These are phyloP conservation scores for Taeniopygia guttata DNA, from an alignment of 2,797 vertebrate genomes.

Conservation along the genomic window DNA sequence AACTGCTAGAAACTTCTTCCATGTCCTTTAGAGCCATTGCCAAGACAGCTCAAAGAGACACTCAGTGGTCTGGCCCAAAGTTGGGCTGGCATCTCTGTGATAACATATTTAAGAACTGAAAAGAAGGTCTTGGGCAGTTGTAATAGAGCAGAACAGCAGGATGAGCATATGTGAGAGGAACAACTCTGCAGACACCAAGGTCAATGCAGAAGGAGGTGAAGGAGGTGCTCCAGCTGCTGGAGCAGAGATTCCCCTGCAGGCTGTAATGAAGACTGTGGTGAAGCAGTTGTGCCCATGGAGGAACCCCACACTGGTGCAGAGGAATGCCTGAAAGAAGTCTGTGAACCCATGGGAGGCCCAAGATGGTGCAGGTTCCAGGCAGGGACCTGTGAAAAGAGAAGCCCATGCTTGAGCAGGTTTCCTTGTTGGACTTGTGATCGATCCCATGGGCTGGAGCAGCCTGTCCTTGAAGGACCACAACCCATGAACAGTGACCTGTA, in stretches of 20 bases:
- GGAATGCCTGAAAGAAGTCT: not conserved
- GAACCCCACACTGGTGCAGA: rapidly evolving
- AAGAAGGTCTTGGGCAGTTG: no score
- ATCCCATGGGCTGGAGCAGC: not conserved
- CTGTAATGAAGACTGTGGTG: rapidly evolving
- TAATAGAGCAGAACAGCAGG: not conserved
- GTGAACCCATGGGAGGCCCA: rapidly evolving
- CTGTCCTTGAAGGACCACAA: not conserved
- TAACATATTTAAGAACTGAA: not conserved
- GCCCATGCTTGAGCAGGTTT: not conserved
- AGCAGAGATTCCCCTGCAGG: not conserved
- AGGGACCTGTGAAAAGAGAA: not conserved
- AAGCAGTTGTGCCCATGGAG: rapidly evolving
- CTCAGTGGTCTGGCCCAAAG: not conserved
- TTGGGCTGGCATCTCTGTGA: not conserved
- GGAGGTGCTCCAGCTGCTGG: not conserved
- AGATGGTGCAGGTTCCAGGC: not conserved
- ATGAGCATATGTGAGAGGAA: not conserved
- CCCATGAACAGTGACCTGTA: no score
- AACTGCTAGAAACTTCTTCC: not conserved
- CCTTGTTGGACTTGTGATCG: no score
- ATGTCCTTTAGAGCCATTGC: no score
- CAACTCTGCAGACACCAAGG: no score
- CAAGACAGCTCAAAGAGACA: not conserved
- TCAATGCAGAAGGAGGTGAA: not conserved